These are phyloP conservation scores for Pedetes capensis DNA, from an alignment of 2,113 vertebrate species.

Conservation along the genomic window DNA sequence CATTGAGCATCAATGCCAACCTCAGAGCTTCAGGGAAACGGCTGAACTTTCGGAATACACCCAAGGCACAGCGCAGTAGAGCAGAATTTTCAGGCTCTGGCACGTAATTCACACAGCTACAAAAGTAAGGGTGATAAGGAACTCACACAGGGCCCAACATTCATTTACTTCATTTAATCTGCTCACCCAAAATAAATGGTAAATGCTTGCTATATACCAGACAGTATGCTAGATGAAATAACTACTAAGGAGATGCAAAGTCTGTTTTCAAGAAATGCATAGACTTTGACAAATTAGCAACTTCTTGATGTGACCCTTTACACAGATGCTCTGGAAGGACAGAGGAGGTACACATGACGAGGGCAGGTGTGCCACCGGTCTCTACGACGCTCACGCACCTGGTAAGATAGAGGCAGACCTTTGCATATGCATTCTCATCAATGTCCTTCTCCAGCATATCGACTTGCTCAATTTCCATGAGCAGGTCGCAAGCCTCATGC, in stretches of 20 bases:
- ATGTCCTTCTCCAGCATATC: constrained; percentile 98
- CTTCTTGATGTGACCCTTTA: background rate
- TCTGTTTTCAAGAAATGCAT: constrained; percentile 5
- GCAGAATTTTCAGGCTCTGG: constrained; percentile 97
- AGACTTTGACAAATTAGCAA: background rate
- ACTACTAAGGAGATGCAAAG: background rate
- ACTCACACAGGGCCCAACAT: background rate
- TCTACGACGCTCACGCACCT: constrained; percentile 84
- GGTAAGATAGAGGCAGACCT: constrained; percentile 98
- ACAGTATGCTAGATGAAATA: background rate
- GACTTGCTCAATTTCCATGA: constrained; percentile 98
- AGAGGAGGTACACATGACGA: background rate
- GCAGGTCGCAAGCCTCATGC: constrained; percentile 96
- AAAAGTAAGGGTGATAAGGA: constrained; percentile 5
- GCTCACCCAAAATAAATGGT: background rate
- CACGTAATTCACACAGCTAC: constrained; percentile 97
- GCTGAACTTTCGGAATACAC: constrained; percentile 96
- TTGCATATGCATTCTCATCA: constrained; percentile 95
- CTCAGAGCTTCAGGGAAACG: constrained; percentile 97
- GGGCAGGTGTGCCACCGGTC: background rate
- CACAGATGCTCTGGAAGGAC: background rate
- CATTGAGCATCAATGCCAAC: constrained; percentile 96
- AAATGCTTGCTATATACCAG: background rate
- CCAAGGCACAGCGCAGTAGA: constrained; percentile 94
- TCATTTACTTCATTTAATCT: background rate